phyloP scores from a whole-genome alignment of 92 coral and sea anemone species.

The Epizoanthus stellaris region DNA sequence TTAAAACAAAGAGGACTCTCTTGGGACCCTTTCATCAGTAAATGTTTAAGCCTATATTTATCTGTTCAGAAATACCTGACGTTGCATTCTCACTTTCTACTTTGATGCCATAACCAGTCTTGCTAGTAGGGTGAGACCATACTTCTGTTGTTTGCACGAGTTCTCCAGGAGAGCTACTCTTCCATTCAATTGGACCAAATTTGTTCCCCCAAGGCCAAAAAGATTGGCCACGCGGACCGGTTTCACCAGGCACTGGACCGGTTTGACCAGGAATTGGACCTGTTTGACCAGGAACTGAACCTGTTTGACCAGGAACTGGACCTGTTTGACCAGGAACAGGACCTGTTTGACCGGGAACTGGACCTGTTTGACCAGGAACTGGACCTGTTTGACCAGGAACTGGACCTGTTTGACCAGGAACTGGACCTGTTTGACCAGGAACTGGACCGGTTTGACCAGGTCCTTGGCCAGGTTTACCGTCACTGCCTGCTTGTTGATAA shows the following conservation, averaged over 20 bases:
- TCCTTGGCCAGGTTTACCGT: background rate
- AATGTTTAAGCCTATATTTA: background rate
- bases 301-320: no score
- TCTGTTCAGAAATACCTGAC: constrained; percentile 1
- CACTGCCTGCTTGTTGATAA: background rate
- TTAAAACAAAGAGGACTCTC: no score
- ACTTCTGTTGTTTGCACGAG: constrained; percentile 4
- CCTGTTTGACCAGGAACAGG: no score
- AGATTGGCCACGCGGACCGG: background rate
- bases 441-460: no score
- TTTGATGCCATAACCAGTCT: constrained; percentile 25
- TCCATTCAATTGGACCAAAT: constrained; percentile 26
- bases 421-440: no score
- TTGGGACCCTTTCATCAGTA: no score
- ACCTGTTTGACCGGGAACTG: no score
- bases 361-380: background rate
- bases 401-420: background rate
- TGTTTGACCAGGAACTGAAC: background rate
- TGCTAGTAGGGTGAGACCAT: constrained; percentile 4
- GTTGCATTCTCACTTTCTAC: constrained; percentile 29
- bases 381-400: no score
- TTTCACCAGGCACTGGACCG: background rate
- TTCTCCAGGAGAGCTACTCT: background rate
- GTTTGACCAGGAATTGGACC: background rate
- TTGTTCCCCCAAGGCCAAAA: background rate